These are phyloP conservation scores for Piliocolobus tephrosceles DNA, from an alignment of 2,113 vertebrate genomes.

Conservation along the genomic window DNA sequence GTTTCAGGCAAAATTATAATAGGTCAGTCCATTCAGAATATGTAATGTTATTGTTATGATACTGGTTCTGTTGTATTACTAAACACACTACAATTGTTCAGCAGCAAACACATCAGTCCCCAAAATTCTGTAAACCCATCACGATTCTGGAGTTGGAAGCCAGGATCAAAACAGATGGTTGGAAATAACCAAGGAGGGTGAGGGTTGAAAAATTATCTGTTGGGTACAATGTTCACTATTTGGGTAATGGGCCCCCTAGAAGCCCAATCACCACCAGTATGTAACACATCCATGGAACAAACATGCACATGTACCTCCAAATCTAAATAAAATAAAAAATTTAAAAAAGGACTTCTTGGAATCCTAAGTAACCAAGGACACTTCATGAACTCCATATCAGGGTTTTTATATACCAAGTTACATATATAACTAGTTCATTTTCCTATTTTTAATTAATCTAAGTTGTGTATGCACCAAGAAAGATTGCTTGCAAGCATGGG, in stretches of 20 bases:
- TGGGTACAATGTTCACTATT: too few relatives aligned
- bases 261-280: too few relatives aligned
- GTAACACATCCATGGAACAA: too few relatives aligned
- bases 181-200: neutral
- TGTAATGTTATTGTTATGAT: neutral
- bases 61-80: neutral
- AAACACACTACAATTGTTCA: neutral
- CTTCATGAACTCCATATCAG: neutral
- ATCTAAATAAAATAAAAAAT: too few relatives aligned
- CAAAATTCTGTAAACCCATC: neutral
- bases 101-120: neutral
- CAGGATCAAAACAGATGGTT: neutral
- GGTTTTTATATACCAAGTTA: neutral
- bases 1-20: neutral
- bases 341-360: neutral
- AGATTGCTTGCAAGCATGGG: neutral
- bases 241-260: too few relatives aligned
- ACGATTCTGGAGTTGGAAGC: neutral
- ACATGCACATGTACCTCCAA: too few relatives aligned
- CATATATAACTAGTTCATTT: neutral
- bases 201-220: too few relatives aligned
- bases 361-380: neutral
- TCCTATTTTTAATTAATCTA: constrained; percentile 13
- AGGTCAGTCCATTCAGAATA: neutral
- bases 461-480: neutral